These are phyloP conservation scores for Pterois miles DNA, from an alignment of 2,797 vertebrate genomes.

Conservation along the genomic window DNA sequence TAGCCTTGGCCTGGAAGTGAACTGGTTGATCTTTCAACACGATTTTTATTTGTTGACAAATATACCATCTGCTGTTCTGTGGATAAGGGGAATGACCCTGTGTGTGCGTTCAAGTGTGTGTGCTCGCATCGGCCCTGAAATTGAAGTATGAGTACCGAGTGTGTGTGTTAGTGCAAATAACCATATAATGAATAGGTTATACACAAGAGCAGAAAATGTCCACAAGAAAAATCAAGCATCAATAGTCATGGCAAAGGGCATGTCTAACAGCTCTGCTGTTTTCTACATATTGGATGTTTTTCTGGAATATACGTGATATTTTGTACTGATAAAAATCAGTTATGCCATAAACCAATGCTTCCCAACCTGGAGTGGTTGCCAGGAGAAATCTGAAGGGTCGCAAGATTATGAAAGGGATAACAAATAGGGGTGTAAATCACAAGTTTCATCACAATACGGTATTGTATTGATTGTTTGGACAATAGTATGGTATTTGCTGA, in stretches of 20 bases:
- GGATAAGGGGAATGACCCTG: constrained; percentile 22
- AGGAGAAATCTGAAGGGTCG: not conserved
- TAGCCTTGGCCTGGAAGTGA: constrained; percentile 78
- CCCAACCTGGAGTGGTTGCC: not conserved
- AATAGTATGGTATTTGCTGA: too few relatives aligned
- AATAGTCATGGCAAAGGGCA: not conserved
- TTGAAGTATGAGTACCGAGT: not conserved
- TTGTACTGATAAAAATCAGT: not conserved
- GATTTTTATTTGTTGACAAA: constrained; percentile 78
- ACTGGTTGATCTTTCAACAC: constrained; percentile 73
- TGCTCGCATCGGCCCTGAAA: not conserved
- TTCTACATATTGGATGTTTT: not conserved
- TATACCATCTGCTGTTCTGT: constrained; percentile 63
- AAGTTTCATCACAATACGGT: too few relatives aligned
- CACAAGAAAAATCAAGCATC: not conserved
- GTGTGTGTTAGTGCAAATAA: constrained; percentile 17
- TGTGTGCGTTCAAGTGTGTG: not conserved
- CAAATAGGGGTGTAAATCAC: too few relatives aligned
- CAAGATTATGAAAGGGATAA: not conserved
- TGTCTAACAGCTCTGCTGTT: not conserved
- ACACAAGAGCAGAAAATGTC: not conserved
- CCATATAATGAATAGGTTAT: not conserved
- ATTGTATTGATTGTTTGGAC: too few relatives aligned
- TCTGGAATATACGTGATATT: not conserved
- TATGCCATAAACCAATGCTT: not conserved